Conservation (phyloP, 2,888 invertebrate species). For the Cosmia pyralina region DNA sequence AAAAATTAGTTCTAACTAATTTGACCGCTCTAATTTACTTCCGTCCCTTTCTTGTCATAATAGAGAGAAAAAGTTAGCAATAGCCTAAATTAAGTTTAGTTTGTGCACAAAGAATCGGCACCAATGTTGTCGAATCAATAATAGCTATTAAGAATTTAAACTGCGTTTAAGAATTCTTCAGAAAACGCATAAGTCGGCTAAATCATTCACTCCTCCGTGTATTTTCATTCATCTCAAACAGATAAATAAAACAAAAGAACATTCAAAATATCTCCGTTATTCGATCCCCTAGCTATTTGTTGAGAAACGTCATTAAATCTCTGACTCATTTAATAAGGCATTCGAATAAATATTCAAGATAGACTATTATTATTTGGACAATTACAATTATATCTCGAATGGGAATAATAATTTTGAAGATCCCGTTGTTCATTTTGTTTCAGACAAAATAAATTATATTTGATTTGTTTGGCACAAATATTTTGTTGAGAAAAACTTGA, state of each 20-base stretch:
- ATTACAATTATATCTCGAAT: slow-evolving; percentile 49
- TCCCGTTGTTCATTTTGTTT: slow-evolving; percentile 31
- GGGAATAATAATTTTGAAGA: slow-evolving; percentile 34
- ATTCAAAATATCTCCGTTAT: slow-evolving; percentile 28
- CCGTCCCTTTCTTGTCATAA: too few species aligned
- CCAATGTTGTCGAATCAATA: too few species aligned
- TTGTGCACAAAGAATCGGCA: too few species aligned
- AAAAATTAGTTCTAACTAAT: too few species aligned
- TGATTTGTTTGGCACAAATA: slow-evolving; percentile 26
- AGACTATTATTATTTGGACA: slow-evolving; percentile 54
- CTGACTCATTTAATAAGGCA: slow-evolving; percentile 23
- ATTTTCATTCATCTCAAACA: not conserved
- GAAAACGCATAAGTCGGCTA: too few species aligned
- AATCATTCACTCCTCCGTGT: not conserved
- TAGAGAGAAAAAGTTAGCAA: too few species aligned
- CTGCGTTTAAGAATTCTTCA: too few species aligned
- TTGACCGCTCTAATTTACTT: too few species aligned
- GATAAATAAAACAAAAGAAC: slow-evolving; percentile 10
- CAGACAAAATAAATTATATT: slow-evolving; percentile 30
- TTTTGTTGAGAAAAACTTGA: slow-evolving; percentile 15
- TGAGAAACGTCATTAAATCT: slow-evolving; percentile 42
- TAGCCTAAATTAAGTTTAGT: too few species aligned
- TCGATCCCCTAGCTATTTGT: slow-evolving; percentile 13
- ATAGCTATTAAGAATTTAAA: too few species aligned
- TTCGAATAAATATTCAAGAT: slow-evolving; percentile 49